phyloP scores from a whole-genome alignment of 2,888 invertebrate genomes.

The Hesperia comma region DNA sequence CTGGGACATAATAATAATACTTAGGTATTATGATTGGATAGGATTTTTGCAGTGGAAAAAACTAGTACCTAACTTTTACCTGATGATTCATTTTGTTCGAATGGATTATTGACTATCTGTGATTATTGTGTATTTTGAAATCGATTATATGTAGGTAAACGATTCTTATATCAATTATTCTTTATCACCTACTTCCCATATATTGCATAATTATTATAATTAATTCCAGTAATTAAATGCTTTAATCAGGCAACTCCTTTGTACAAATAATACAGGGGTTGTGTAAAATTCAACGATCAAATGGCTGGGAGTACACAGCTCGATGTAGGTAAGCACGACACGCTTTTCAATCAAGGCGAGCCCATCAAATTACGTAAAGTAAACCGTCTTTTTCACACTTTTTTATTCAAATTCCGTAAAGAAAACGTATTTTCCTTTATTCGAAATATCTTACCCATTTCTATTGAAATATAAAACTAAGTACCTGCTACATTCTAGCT shows the following conservation, averaged over 20 bases:
- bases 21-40: too few species aligned
- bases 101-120: too few species aligned
- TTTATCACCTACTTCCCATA: too few species aligned
- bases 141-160: too few species aligned
- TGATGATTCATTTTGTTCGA: too few species aligned
- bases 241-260: not conserved
- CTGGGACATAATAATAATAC: too few species aligned
- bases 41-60: too few species aligned
- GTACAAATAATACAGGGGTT: not conserved
- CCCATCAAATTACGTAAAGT: conserved; percentile 25
- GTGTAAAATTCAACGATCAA: not conserved
- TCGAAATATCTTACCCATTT: conserved; percentile 10
- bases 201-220: too few species aligned
- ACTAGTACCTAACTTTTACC: too few species aligned
- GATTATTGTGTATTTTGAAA: too few species aligned
- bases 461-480: conserved; percentile 10
- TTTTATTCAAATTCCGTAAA: conserved; percentile 27
- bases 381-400: conserved; percentile 23
- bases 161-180: too few species aligned
- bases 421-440: conserved; percentile 6
- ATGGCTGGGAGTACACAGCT: not conserved
- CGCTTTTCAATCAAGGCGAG: conserved; percentile 18
- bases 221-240: too few species aligned
- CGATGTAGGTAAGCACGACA: conserved; percentile 12
- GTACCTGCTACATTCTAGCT: conserved; percentile 1